Conservation (phyloP, 2,113 vertebrate species). For the Oncorhynchus clarkii region DNA sequence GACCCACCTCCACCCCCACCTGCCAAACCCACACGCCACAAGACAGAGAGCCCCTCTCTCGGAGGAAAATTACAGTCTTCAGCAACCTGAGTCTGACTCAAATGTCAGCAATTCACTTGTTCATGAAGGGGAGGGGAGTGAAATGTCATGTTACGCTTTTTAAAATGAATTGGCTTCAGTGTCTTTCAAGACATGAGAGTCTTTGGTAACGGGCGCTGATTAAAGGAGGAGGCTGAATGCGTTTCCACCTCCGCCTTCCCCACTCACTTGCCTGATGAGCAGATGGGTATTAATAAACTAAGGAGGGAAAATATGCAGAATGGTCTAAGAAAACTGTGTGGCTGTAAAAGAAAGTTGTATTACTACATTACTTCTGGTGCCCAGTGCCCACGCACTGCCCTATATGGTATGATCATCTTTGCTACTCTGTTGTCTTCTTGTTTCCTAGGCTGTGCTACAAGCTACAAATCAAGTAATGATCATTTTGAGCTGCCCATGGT, state of each 20-base stretch:
- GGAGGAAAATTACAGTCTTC: constrained; percentile 59
- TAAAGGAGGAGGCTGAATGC: constrained; percentile 38
- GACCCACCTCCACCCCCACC: constrained; percentile 26
- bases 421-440: too few relatives aligned
- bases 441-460: too few relatives aligned
- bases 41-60: constrained; percentile 27
- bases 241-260: constrained; percentile 13
- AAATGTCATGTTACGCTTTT: constrained; percentile 76
- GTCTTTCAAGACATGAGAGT: constrained; percentile 53
- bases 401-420: too few relatives aligned
- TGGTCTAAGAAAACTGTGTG: too few relatives aligned
- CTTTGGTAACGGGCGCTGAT: constrained; percentile 46
- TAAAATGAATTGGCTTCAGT: constrained; percentile 68
- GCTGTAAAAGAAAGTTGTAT: constrained; percentile 25
- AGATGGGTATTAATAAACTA: too few relatives aligned
- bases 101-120: constrained; percentile 70
- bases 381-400: too few relatives aligned
- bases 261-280: constrained; percentile 44
- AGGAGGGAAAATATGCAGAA: too few relatives aligned
- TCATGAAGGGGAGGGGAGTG: constrained; percentile 56
- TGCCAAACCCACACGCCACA: not conserved
- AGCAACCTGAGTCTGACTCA: constrained; percentile 48
- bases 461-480: too few relatives aligned
- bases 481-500: too few relatives aligned
- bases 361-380: not conserved